Evolutionary conservation across 2,113 vertebrate species (phyloP), one percentile per base, ranked within the genome.

Genomic region (Lophura nycthemera): DNA sequence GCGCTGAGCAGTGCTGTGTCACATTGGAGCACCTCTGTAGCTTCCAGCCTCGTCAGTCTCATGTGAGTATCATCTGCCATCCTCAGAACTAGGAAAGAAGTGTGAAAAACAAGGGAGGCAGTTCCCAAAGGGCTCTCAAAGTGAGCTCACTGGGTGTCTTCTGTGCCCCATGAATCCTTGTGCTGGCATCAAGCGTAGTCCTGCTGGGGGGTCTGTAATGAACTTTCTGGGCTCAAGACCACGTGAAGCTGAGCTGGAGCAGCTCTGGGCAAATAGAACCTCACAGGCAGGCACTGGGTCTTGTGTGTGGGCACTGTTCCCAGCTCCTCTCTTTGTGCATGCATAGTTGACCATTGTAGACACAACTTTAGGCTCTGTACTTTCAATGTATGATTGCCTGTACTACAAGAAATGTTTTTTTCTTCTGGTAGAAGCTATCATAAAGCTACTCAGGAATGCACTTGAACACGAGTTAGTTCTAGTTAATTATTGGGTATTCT

Each of bases 1-100:
- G 0, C 2, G 1, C 56, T 6, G 43, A 60, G 45, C 1, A 1
- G 29, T 30, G 42, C 56, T 3, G 2, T 52, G 4, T n/a, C 11
- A 18, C 38, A 20, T 0, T 0, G 64, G 17, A 54, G 18, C 42
- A 4, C 8, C 43, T 30, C 38, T 42, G 20, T 20, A 1, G 42
- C 43, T 11, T 38, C 38, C 38, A 11, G 63, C 9, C 64, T 60
- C 24, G 14, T 50, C 57, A 20, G 20, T 30, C 73, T 70, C 18
- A 2, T 30, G 1, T 34, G 13, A 34, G 5, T 74, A 7, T 42
- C 59, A 47, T 54, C 83, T 83, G 19, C 73, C 13, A 6, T 69
- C 34, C 34, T 90, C 24, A 10, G 42, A 34, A 4, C 6, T 6
- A 52, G 60, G 48, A 66, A 25, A 67, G 15, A 56, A 21, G 6